phyloP scores from a whole-genome alignment of 2,888 invertebrate species.

The Heliconius cydno region DNA sequence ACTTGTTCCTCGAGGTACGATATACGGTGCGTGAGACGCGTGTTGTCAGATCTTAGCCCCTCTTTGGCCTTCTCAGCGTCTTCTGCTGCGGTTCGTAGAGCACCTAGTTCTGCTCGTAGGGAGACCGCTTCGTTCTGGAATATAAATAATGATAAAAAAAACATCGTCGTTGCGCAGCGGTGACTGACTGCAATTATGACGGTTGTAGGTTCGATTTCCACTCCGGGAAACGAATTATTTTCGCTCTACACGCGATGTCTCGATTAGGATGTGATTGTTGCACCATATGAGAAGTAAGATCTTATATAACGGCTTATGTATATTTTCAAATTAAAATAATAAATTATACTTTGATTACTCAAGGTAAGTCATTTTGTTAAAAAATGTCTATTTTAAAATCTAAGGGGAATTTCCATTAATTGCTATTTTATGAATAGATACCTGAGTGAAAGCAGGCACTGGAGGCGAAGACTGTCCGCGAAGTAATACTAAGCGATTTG shows the following conservation, averaged over 20 bases:
- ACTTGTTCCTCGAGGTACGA: slow-evolving; percentile 96
- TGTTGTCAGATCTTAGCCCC: slow-evolving; percentile 89
- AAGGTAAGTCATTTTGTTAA: no score
- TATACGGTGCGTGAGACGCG: slow-evolving; percentile 92
- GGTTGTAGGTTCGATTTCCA: neutral
- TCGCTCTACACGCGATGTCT: no score
- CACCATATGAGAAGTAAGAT: no score
- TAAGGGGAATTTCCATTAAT: no score
- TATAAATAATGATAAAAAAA: neutral
- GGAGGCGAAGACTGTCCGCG: slow-evolving; percentile 54
- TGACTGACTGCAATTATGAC: neutral
- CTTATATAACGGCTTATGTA: no score
- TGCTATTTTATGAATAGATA: slow-evolving; percentile 41
- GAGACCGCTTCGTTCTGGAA: slow-evolving; percentile 79
- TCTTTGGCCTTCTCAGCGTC: slow-evolving; percentile 86
- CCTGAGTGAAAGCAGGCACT: slow-evolving; percentile 66
- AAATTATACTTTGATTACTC: no score
- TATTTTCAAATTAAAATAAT: no score
- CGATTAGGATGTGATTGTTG: no score
- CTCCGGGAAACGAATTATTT: neutral
- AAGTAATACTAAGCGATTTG: slow-evolving; percentile 87
- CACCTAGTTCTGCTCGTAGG: slow-evolving; percentile 83
- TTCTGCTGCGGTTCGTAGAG: slow-evolving; percentile 84
- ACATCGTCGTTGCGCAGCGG: neutral
- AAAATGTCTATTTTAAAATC: no score